These are phyloP conservation scores for Turritopsis rubra DNA, from an alignment of 30 jellyfish, hydroid and myxozoan genomes.

Conservation along the genomic window DNA sequence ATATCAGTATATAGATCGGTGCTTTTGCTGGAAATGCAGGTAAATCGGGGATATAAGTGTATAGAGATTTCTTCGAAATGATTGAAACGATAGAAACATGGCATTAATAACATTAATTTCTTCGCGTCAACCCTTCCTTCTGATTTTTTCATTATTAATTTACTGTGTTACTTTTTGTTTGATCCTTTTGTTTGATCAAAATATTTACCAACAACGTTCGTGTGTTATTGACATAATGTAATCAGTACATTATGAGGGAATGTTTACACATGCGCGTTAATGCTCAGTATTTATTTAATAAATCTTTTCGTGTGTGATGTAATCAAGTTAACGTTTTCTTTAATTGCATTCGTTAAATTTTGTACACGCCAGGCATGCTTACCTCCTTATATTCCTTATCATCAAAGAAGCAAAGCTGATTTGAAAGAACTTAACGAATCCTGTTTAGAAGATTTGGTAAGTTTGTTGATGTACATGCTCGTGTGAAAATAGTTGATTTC, in stretches of 20 bases:
- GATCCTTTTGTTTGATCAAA: not conserved
- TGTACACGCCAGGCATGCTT: conserved; percentile 53
- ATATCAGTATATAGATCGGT: too few species aligned
- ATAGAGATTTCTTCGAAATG: too few species aligned
- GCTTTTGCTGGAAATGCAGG: too few species aligned
- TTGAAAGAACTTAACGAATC: conserved; percentile 58
- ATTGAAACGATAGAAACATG: too few species aligned
- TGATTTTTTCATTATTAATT: not conserved
- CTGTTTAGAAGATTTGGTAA: conserved; percentile 78
- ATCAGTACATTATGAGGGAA: not conserved
- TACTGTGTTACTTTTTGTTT: not conserved
- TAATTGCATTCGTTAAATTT: not conserved
- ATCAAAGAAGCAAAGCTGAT: conserved; percentile 45
- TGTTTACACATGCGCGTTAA: not conserved
- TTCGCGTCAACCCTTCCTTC: not conserved
- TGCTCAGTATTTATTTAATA: not conserved
- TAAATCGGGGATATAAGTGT: too few species aligned
- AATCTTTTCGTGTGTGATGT: not conserved
- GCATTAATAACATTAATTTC: too few species aligned
- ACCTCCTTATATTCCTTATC: conserved; percentile 59
- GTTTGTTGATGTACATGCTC: not conserved
- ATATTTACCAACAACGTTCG: not conserved
- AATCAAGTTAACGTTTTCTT: too few species aligned
- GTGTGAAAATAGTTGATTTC: not conserved
- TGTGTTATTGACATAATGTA: not conserved